Conservation (phyloP, 2,888 invertebrate species). For the Ethmia dodecea region DNA sequence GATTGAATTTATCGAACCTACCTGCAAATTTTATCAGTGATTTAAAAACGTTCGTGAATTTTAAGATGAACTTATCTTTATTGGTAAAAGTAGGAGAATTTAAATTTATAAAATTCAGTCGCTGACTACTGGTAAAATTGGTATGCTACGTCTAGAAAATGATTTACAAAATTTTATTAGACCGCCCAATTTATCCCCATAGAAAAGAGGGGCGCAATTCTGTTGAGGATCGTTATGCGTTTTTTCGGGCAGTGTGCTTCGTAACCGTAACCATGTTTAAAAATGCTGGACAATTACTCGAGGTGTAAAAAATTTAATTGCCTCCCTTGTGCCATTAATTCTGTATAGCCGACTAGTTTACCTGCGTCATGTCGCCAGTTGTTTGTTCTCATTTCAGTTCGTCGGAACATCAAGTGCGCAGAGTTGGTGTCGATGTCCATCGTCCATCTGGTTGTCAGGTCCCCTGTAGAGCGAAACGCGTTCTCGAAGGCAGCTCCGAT, state of each 20-base stretch:
- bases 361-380: conserved; percentile 46
- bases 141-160: conserved; percentile 66
- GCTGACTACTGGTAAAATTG: conserved; percentile 68
- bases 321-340: conserved; percentile 73
- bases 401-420: conserved; percentile 46
- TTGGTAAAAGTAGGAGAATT: conserved; percentile 61
- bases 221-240: conserved; percentile 31
- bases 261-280: conserved; percentile 39
- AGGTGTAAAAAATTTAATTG: conserved; percentile 44
- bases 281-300: conserved; percentile 32
- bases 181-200: conserved; percentile 47
- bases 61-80: conserved; percentile 58
- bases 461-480: conserved; percentile 44
- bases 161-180: conserved; percentile 56
- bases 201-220: conserved; percentile 37
- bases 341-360: conserved; percentile 54
- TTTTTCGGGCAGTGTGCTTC: conserved; percentile 59
- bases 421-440: conserved; percentile 33
- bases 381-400: conserved; percentile 39
- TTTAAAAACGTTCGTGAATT: no score
- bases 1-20: conserved; percentile 46
- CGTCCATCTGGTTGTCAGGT: conserved; percentile 27
- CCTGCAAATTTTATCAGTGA: conserved; percentile 34
- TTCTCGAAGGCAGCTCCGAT: conserved; percentile 1
- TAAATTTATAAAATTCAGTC: conserved; percentile 72